Conservation (phyloP, 2,888 invertebrate species). For the Gymnocheta viridis region DNA sequence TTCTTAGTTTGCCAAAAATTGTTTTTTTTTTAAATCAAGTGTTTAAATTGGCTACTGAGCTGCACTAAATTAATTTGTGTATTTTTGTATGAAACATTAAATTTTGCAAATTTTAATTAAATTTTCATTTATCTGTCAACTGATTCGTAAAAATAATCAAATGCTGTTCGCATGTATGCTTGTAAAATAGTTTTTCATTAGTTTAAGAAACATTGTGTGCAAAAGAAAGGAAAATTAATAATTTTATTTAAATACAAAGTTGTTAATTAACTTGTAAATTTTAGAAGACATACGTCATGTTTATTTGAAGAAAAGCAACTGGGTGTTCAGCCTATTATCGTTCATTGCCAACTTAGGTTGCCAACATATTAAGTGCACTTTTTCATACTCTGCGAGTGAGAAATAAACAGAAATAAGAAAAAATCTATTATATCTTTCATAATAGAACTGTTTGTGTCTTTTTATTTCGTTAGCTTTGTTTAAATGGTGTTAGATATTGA, state of each 20-base stretch:
- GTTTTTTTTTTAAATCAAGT: too few relatives aligned
- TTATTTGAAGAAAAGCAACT: neutral
- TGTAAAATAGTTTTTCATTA: constrained; percentile 33
- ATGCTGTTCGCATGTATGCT: neutral
- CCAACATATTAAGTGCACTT: too few relatives aligned
- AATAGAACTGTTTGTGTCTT: too few relatives aligned
- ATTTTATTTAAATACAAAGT: constrained; percentile 5
- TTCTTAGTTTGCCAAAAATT: constrained; percentile 10
- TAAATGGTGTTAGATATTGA: too few relatives aligned
- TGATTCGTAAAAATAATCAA: constrained; percentile 8
- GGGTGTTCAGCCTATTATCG: neutral
- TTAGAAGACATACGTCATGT: neutral
- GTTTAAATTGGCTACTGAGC: constrained; percentile 29
- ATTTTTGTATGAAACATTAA: constrained; percentile 75
- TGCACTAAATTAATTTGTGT: constrained; percentile 75
- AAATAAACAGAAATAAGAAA: too few relatives aligned
- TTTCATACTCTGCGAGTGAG: too few relatives aligned
- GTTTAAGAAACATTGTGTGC: constrained; percentile 15
- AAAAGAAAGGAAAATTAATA: too few relatives aligned
- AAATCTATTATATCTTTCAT: too few relatives aligned
- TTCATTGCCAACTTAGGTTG: too few relatives aligned
- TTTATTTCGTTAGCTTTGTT: too few relatives aligned
- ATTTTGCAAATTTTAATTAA: constrained; percentile 71
- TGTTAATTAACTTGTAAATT: constrained; percentile 10
- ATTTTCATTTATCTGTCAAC: constrained; percentile 51